These are phyloP conservation scores for Lepus townsendii DNA, from an alignment of 2,797 vertebrate species.

Conservation along the genomic window DNA sequence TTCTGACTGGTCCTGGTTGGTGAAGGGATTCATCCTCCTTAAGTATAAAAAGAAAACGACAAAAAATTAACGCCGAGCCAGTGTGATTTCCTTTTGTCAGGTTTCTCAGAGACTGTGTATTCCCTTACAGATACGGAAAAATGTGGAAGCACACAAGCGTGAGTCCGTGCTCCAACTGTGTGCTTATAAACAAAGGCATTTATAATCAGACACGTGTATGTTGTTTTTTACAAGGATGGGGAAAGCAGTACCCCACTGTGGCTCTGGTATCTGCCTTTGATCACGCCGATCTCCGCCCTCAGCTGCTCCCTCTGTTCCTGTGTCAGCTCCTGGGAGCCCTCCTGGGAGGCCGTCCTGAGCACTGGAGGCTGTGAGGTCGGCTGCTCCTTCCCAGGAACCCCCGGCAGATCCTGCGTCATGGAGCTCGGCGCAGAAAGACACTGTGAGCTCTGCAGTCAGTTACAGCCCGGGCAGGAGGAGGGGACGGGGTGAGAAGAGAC, in stretches of 20 bases:
- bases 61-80: conserved; percentile 7
- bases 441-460: conserved; percentile 90
- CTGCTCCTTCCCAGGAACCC: conserved; percentile 88
- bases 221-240: no score
- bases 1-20: conserved; percentile 87
- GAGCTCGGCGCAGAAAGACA: conserved; percentile 93
- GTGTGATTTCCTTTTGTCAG: not conserved
- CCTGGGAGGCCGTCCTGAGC: conserved; percentile 92
- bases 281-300: conserved; percentile 89
- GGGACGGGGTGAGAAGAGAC: no score
- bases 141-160: not conserved
- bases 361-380: conserved; percentile 85
- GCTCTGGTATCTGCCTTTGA: conserved; percentile 91
- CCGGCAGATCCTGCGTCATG: conserved; percentile 89
- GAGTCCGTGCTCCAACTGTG: not conserved
- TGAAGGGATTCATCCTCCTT: conserved; percentile 89
- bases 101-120: not conserved
- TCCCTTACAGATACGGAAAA: conserved; percentile 40
- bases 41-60: conserved; percentile 75
- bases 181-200: not conserved
- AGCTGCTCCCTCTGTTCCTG: conserved; percentile 92
- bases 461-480: not conserved
- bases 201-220: no score
- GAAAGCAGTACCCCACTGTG: conserved; percentile 89
- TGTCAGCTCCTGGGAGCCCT: conserved; percentile 92